Evolutionary conservation across 2,797 vertebrate genomes (phyloP), one percentile per base, ranked within the genome.

Genomic region (Pipistrellus nathusii): DNA sequence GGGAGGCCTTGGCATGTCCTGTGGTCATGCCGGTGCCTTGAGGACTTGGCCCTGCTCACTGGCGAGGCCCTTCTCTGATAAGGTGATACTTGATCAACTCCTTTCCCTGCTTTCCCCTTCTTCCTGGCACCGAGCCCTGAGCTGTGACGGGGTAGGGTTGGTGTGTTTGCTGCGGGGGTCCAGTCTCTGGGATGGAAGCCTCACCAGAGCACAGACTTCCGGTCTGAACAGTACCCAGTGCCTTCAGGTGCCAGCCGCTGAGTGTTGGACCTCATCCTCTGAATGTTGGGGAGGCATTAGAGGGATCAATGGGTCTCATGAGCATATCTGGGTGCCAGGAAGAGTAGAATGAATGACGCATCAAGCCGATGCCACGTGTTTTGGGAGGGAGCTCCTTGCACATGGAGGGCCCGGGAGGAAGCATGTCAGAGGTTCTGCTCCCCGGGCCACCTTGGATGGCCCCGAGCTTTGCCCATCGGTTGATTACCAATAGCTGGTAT

Each of bases 241-340:
- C 32, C 17, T 41, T 6, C 0, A 0, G 3, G 25, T 10, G 12
- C 48, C n/a, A 38, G 66, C n/a, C 0, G 0, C 27, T 53, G 55
- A 75, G 57, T 59, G 13, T 30, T 64, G 57, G 41, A 18, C 18
- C 46, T 82, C 35, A 30, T 85, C 55, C 30, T 77, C 17, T 0
- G 68, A 35, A 27, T 46, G 51, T 12, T 59, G 51, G 64, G 20
- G 17, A 48, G 12, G 57, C 76, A 10, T 0, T 5, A 27, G 64
- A 17, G 75, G 66, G 57, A 71, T 35, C 73, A 38, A 41, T 8
- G 21, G 46, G 27, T 64, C 75, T 25, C 30, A 5, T 21, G 32
- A 86, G 32, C 44, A 0, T 41, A 14, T 53, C 0, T 15, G 64
- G 46, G 53, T 38, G 35, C 46, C 48, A 18, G 73, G 44, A 72